Percentiles rank a stretch among this genome's conserved stretches.
Conservation (phyloP, 2,888 invertebrate species). For the Maniola hyperantus region DNA sequence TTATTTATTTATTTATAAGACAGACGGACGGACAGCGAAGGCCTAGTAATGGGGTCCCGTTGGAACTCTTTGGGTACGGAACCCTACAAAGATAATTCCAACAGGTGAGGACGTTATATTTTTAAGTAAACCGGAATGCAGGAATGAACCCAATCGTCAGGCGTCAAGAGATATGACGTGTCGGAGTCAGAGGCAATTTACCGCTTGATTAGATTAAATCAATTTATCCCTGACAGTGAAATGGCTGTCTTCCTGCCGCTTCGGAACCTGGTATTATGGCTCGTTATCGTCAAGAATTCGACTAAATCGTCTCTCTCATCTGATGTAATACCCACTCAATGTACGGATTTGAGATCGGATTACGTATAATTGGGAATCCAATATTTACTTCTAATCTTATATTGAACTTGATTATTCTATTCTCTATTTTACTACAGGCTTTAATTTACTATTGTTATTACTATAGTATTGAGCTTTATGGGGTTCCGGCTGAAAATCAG, state of each 20-base stretch:
- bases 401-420: no score
- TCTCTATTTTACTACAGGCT: no score
- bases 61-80: no score
- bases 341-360: conserved; percentile 41
- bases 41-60: no score
- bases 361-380: conserved; percentile 1
- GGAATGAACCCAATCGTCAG: conserved; percentile 27
- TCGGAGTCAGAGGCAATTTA: conserved; percentile 58
- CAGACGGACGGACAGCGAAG: no score
- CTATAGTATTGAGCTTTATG: no score
- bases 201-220: conserved; percentile 76
- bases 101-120: conserved; percentile 23
- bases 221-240: conserved; percentile 73
- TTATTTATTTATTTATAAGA: no score
- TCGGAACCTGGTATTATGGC: conserved; percentile 62
- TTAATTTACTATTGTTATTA: no score
- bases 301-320: conserved; percentile 52
- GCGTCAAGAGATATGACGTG: conserved; percentile 36
- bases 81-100: no score
- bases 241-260: conserved; percentile 69
- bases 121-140: conserved; percentile 26
- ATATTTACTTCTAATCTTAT: not conserved
- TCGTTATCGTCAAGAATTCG: conserved; percentile 67
- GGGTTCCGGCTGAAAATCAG: no score
- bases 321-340: conserved; percentile 26